Evolutionary conservation across 1,140 invertebrate genomes (phyloP), one percentile per base, ranked within the genome.

Genomic region (Chironomus tepperi): DNA sequence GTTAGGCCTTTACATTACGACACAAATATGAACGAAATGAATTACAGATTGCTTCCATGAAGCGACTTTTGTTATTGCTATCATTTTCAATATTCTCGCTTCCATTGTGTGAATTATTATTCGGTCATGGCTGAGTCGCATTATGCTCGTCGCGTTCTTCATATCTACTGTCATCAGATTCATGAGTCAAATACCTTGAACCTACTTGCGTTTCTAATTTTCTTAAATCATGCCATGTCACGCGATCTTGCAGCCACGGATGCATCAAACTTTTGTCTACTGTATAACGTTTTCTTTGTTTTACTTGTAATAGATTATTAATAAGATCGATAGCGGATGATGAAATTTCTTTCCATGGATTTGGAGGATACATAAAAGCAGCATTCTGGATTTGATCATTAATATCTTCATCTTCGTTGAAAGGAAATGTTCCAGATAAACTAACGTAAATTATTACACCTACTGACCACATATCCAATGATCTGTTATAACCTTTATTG

Each of bases 311-410:
- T 75, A 99, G 85, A 86, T 98, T 98, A 84, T 95, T 98, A 76
- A 99, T 99, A 75, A 99, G 86, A 85, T 99, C 96, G 81, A 98
- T 97, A 75, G 96, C 97, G 85, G 98, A 93, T 47, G 90, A 89
- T n/a, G 96, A 97, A 79, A 99, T 96, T 83, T 98, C 95, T 80
- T 95, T 95, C 98, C 98, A 99, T 0, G 97, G 97, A 84, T 93
- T 93, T 0, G 95, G 93, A 15, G 98, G 98, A 87, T 98, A 99
- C 98, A 99, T 99, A 81, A 99, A 99, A 72, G 95, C 96, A 47
- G 98, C 98, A 87, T 99, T 99, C 85, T 98, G 95, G 77, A 99
- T 99, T 85, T 99, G 98, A 84, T 99, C 97, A 83, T 97, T 95
- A 76, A 99, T 99, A 83, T 99, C 97, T 86, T 99, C 98, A 84